phyloP scores from a whole-genome alignment of 2,797 vertebrate species.

The Chlorospingus flavigularis region DNA sequence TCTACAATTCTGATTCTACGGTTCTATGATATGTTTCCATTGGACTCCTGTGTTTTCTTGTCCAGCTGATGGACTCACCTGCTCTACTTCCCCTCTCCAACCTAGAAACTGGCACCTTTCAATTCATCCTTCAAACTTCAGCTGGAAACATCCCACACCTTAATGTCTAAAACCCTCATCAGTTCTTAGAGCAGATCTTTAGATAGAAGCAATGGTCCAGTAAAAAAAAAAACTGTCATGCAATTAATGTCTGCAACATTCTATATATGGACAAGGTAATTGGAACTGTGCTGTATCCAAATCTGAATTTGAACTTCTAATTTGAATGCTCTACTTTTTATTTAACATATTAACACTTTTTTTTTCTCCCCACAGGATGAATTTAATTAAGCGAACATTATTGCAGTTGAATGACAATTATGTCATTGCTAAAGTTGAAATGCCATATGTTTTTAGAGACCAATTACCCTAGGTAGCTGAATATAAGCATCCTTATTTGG shows the following conservation, averaged over 20 bases:
- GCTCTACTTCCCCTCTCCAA: background rate
- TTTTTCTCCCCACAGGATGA: background rate
- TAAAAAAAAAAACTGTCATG: background rate
- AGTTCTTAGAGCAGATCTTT: background rate
- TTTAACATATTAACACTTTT: background rate
- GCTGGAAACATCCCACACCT: background rate
- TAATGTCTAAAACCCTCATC: background rate
- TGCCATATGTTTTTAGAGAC: constrained; percentile 3
- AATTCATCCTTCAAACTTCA: background rate
- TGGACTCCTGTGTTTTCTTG: background rate
- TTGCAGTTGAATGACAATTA: constrained; percentile 3
- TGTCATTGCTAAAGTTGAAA: background rate
- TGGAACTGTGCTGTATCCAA: background rate
- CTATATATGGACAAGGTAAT: background rate
- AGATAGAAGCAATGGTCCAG: background rate
- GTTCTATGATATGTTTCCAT: background rate
- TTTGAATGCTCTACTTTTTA: background rate
- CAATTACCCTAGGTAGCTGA: background rate
- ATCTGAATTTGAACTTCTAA: background rate
- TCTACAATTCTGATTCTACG: background rate
- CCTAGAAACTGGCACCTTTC: background rate
- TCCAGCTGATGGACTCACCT: background rate
- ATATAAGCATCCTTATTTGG: background rate
- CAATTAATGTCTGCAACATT: background rate
- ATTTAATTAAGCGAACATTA: constrained; percentile 6